Evolutionary conservation across 2,888 invertebrate species (phyloP).

Genomic region (Synergus umbraculus): DNA sequence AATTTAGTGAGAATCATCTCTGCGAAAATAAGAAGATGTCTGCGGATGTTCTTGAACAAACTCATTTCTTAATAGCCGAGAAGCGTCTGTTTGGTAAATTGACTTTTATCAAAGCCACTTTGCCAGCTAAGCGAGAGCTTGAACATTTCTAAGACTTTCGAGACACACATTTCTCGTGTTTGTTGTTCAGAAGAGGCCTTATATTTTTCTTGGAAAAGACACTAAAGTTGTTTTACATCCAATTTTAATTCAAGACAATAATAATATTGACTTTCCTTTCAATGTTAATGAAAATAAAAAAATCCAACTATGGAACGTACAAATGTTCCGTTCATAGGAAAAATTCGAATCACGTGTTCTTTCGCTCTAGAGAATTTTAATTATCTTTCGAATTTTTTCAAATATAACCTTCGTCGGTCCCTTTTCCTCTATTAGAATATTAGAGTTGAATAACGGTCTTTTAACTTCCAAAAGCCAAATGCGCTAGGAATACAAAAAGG

Average conservation of each 20-base stretch:
- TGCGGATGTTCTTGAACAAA: constrained; percentile 34
- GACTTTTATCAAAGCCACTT: constrained; percentile 39
- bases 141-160: constrained; percentile 4
- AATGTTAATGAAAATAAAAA: not conserved
- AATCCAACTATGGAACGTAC: not conserved
- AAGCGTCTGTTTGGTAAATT: constrained; percentile 19
- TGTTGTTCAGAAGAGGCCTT: not conserved
- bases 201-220: not conserved
- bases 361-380: not conserved
- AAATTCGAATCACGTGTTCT: not conserved
- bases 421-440: not conserved
- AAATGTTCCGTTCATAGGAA: not conserved
- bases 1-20: constrained; percentile 31
- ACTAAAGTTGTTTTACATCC: not conserved
- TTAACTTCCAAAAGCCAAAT: not conserved
- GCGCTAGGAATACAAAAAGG: not conserved
- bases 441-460: not conserved
- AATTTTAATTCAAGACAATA: not conserved
- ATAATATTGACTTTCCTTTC: not conserved
- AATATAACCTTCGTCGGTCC: not conserved
- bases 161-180: not conserved
- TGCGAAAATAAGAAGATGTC: constrained; percentile 18
- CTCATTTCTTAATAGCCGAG: constrained; percentile 21
- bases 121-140: not conserved
- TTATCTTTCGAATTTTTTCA: not conserved